Base-by-base conservation (phyloP, 2,888 invertebrate genomes). In the Cephus spinipes region DNA sequence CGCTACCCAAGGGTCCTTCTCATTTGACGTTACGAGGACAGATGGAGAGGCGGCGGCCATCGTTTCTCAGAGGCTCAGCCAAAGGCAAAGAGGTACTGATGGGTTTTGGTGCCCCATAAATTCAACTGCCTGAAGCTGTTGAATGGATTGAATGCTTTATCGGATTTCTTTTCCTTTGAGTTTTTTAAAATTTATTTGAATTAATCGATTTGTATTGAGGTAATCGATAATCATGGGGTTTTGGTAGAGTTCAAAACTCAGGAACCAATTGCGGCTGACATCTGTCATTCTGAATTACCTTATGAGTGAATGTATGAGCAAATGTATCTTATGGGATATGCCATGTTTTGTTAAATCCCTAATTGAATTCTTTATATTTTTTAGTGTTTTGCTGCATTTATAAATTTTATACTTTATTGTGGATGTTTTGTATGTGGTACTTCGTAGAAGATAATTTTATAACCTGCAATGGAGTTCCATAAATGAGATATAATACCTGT, bases 21-120 rank as follows among this genome's bases (percentile, higher is more conserved):
- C 89, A 88, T 81, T 80, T 90, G 78, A 83, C 89, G 78, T 79
- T 89, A 76, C 85, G 90, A 76, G 88, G 89, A 83, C 89, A 90
- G 82, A 90, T 90, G 90, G 90, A 89, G 74, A 88, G 90, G 85
- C 89, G 91, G 79, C 88, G 91, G 80, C 88, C 90, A 83, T 87
- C 89, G 82, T 90, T 90, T 85, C 87, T 89, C 83, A 88, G 89
- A 84, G 85, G 86, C 83, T 81, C 89, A 69, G 82, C 83, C 74
- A 91, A 89, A 85, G 77, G 86, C 73, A 89, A 85, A 82, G 91
- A 91, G 90, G 91, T 90, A 88, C 15, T 23, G 0, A 55, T 55
- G 55, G 6, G 23, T 23, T 55, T 23, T 55, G 55, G 23, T 55
- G 55, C 23, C 23, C 23, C 23, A 55, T 55, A 55, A 55, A 55